phyloP scores from a whole-genome alignment of 2,888 invertebrate species.

The Dione juno region DNA sequence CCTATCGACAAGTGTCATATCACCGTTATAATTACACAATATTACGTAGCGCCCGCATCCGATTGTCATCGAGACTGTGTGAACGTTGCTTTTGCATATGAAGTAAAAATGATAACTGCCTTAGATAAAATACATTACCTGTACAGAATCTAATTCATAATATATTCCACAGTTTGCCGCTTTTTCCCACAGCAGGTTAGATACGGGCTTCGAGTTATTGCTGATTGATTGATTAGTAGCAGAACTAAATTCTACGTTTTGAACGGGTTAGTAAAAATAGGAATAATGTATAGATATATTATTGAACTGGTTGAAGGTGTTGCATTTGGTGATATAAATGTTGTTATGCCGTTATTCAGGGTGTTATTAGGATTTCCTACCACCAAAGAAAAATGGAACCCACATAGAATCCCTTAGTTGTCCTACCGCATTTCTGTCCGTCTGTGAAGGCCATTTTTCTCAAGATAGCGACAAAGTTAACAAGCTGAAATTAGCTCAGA shows the following conservation, averaged over 20 bases:
- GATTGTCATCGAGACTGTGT: conserved; percentile 39
- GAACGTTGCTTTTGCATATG: conserved; percentile 32
- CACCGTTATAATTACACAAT: conserved; percentile 56
- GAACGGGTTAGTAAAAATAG: neutral
- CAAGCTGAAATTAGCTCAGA: too few relatives aligned
- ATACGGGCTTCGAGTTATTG: neutral
- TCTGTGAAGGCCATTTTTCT: too few relatives aligned
- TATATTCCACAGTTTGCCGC: neutral
- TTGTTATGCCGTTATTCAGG: neutral
- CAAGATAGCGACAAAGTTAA: too few relatives aligned
- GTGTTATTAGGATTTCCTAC: neutral
- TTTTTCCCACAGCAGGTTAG: neutral
- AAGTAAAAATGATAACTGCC: neutral
- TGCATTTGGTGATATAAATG: neutral
- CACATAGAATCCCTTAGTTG: too few relatives aligned
- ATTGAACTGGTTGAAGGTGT: neutral
- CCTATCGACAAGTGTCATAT: conserved; percentile 54
- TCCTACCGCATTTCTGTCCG: too few relatives aligned
- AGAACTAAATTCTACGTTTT: neutral
- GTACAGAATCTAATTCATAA: neutral
- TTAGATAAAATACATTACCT: neutral
- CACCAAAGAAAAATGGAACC: too few relatives aligned
- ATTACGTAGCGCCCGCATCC: conserved; percentile 47
- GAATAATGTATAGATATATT: neutral
- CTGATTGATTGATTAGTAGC: neutral